These are phyloP conservation scores for Blastobasis lacticolella DNA, from an alignment of 2,888 invertebrate genomes.

Conservation along the genomic window DNA sequence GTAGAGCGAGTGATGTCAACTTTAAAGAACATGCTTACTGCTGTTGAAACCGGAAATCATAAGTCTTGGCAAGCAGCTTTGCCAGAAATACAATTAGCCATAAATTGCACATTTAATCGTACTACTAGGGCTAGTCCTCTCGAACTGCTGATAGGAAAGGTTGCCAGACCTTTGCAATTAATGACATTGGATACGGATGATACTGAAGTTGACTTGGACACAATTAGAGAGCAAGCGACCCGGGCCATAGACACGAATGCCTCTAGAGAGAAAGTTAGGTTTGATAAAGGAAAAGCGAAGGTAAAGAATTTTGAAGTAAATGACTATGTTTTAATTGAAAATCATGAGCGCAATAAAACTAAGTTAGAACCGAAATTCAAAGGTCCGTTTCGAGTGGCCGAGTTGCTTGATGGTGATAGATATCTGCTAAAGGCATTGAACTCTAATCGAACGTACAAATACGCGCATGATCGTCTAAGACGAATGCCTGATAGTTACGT, in stretches of 20 bases:
- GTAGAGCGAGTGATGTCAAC: slow-evolving; percentile 21
- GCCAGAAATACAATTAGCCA: slow-evolving; percentile 21
- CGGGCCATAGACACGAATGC: slow-evolving; percentile 6
- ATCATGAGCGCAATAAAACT: slow-evolving; percentile 15
- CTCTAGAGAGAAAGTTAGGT: slow-evolving; percentile 10
- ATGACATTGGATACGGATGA: background rate
- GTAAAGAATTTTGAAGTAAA: slow-evolving; percentile 9
- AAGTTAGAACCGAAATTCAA: slow-evolving; percentile 19
- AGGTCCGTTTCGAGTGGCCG: slow-evolving; percentile 14
- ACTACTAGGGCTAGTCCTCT: slow-evolving; percentile 21
- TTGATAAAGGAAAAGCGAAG: slow-evolving; percentile 12
- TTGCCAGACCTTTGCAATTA: slow-evolving; percentile 15
- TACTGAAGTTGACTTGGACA: background rate
- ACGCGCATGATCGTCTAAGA: slow-evolving; percentile 14
- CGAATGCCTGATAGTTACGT: slow-evolving; percentile 2
- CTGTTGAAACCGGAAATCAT: slow-evolving; percentile 14
- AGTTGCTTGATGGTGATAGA: slow-evolving; percentile 14
- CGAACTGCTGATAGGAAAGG: slow-evolving; percentile 21
- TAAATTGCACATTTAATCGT: slow-evolving; percentile 20
- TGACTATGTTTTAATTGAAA: slow-evolving; percentile 16
- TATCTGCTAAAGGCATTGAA: slow-evolving; percentile 11
- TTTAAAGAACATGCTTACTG: slow-evolving; percentile 19
- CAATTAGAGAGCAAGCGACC: slow-evolving; percentile 5
- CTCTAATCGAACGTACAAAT: slow-evolving; percentile 15
- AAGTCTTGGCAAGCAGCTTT: slow-evolving; percentile 23